These are phyloP conservation scores for Tachina fera DNA, from an alignment of 2,888 invertebrate species.

Conservation along the genomic window DNA sequence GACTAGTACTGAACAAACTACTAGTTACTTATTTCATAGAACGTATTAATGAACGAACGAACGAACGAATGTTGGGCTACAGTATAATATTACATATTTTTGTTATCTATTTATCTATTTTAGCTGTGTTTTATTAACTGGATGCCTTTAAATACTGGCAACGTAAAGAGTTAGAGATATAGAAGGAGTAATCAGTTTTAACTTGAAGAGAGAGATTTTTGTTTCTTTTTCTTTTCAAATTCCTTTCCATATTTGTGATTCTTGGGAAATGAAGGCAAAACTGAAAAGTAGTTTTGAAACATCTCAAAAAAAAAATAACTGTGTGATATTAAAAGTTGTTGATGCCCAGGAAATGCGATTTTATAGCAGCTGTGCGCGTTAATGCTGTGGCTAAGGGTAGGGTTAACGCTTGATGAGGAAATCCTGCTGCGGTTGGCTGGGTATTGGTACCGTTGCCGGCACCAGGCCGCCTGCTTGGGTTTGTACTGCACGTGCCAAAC, in stretches of 20 bases:
- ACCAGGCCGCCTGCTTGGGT: slow-evolving; percentile 78
- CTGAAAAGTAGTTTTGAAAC: background rate
- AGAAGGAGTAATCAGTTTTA: slow-evolving; percentile 13
- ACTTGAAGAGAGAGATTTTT: slow-evolving; percentile 3
- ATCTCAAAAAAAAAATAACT: slow-evolving; percentile 2
- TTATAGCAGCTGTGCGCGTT: slow-evolving; percentile 82
- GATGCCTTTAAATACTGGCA: slow-evolving; percentile 20
- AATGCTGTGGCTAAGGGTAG: slow-evolving; percentile 82
- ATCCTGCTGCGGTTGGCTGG: slow-evolving; percentile 79
- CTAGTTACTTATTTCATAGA: slow-evolving; percentile 14
- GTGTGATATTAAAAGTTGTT: slow-evolving; percentile 80
- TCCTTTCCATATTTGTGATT: slow-evolving; percentile 12
- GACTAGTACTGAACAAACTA: slow-evolving; percentile 54
- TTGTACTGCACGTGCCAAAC: slow-evolving; percentile 81
- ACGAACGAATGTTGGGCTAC: slow-evolving; percentile 41
- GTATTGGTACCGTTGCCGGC: slow-evolving; percentile 76
- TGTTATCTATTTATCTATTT: slow-evolving; percentile 18
- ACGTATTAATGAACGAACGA: slow-evolving; percentile 33
- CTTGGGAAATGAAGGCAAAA: background rate
- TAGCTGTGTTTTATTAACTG: slow-evolving; percentile 25
- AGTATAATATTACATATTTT: slow-evolving; percentile 20
- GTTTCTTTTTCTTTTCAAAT: background rate
- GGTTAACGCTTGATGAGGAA: slow-evolving; percentile 80
- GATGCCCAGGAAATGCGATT: slow-evolving; percentile 83
- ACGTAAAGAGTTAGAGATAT: slow-evolving; percentile 9